Base-by-base conservation (phyloP, 1,140 invertebrate species). In the Drosophila lini region DNA sequence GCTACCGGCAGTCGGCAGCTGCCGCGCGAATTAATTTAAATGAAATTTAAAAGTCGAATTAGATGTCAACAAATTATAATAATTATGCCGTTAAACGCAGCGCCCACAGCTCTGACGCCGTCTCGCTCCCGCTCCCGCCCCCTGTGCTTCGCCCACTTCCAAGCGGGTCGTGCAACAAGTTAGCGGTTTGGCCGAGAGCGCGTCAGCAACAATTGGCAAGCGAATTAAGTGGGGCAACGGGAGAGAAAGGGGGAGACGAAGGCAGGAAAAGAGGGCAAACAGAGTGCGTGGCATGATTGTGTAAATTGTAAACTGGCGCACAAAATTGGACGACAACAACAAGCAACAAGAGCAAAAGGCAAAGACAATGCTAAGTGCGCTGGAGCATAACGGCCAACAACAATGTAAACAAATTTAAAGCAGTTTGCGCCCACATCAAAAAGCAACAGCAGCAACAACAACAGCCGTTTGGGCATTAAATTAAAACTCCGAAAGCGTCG, bases 1-100 rank as follows among this genome's bases (percentile, higher is more conserved):
- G 81, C 58, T 60, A 71, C 71, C 69, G 67, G 41, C 80, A 77
- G 42, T 44, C 69, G 71, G 52, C 84, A 89, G 84, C 84, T 89
- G 84, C 78, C 78, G 62, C 42, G 57, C 69, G 79, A 90, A 90
- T 89, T 89, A 84, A 88, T 88, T 83, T 77, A 80, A 82, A 76
- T 82, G 71, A 69, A 83, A 83, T 82, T 86, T 88, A 55, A 88
- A 89, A 89, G 82, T 88, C 83, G 82, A 83, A 83, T 88, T 78
- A 88, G 88, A 88, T 88, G 84, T 89, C 83, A 89, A 65, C 80
- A 89, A 80, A 88, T 89, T 88, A 83, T 59, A 80, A 83, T 88
- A 88, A 80, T 86, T 82, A 82, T 82, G 79, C 50, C 68, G 80
- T 83, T 88, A 80, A 83, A 56, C 71, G 73, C 77, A 77, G 56